Conservation (phyloP, 2,888 invertebrate species). For the Bugula neritina region DNA sequence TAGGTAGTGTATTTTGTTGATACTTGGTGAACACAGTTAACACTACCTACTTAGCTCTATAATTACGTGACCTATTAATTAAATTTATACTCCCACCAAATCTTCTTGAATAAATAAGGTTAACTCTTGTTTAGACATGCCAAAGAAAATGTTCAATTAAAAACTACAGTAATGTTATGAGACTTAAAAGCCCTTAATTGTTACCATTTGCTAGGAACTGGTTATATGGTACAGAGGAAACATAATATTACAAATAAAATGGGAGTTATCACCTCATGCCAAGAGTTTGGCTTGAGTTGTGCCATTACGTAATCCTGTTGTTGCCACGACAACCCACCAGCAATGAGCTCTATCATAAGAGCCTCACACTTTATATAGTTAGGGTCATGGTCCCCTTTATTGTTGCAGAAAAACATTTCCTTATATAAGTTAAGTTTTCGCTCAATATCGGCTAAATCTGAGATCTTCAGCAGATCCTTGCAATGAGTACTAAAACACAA, state of each 20-base stretch:
- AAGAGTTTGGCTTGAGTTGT: constrained; percentile 44
- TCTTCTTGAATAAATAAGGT: too few species aligned
- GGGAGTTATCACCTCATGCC: constrained; percentile 41
- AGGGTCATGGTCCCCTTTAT: constrained; percentile 42
- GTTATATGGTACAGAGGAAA: too few species aligned
- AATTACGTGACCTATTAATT: too few species aligned
- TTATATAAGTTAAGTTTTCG: constrained; percentile 50
- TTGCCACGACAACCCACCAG: constrained; percentile 51
- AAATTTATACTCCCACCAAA: too few species aligned
- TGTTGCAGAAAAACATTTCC: constrained; percentile 50
- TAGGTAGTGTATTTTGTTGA: too few species aligned
- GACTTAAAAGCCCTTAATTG: neutral
- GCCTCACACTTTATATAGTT: constrained; percentile 51
- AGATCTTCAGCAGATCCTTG: constrained; percentile 48
- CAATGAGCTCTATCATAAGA: constrained; percentile 49
- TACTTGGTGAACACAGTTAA: too few species aligned
- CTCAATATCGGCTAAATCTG: constrained; percentile 48
- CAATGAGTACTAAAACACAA: constrained; percentile 42
- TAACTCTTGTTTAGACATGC: too few species aligned
- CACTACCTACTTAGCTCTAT: too few species aligned
- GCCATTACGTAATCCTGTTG: constrained; percentile 51
- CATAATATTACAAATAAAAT: too few species aligned
- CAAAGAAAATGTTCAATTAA: too few species aligned
- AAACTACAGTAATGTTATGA: neutral
- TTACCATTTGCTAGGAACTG: too few species aligned